A percentile compares a stretch with the other conserved stretches of the same genome.
phyloP scores from a whole-genome alignment of 1,140 invertebrate genomes.

The Bombus pascuorum region DNA sequence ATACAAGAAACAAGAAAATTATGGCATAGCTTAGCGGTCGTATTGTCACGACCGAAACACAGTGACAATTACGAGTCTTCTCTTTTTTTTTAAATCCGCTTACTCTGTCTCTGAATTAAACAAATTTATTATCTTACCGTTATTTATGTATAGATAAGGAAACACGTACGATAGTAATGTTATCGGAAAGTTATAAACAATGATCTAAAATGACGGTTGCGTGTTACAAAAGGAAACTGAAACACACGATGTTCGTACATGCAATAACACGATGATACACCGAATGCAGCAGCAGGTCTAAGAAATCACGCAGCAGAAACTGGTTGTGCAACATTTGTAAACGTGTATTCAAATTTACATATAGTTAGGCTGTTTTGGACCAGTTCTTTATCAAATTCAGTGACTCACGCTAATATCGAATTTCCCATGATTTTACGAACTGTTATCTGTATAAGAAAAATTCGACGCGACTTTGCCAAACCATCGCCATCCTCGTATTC shows the following conservation, averaged over 20 bases:
- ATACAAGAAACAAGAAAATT: constrained; percentile 22
- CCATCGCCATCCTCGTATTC: not conserved
- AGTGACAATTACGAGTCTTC: not conserved
- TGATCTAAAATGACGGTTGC: not conserved
- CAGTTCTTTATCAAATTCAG: constrained; percentile 6
- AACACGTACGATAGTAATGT: not conserved
- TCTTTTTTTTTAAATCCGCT: too few relatives aligned
- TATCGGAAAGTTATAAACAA: not conserved
- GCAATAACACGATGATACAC: not conserved
- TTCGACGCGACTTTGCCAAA: not conserved
- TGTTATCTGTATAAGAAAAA: not conserved
- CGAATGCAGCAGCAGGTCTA: not conserved
- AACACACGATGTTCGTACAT: constrained; percentile 3
- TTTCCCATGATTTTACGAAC: not conserved
- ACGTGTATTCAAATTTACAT: constrained; percentile 10
- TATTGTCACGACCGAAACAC: not conserved
- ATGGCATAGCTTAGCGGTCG: not conserved
- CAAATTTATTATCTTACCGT: not conserved
- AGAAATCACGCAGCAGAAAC: constrained; percentile 23
- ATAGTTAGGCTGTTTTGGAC: not conserved
- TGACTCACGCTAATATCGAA: constrained; percentile 17
- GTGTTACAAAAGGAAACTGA: not conserved
- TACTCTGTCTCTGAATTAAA: not conserved
- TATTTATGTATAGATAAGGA: not conserved
- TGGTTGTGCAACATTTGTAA: constrained; percentile 21